Evolutionary conservation across 2,797 vertebrate species (phyloP), one percentile per base, ranked within the genome.

Genomic region (Oreonectes daqikongensis): DNA sequence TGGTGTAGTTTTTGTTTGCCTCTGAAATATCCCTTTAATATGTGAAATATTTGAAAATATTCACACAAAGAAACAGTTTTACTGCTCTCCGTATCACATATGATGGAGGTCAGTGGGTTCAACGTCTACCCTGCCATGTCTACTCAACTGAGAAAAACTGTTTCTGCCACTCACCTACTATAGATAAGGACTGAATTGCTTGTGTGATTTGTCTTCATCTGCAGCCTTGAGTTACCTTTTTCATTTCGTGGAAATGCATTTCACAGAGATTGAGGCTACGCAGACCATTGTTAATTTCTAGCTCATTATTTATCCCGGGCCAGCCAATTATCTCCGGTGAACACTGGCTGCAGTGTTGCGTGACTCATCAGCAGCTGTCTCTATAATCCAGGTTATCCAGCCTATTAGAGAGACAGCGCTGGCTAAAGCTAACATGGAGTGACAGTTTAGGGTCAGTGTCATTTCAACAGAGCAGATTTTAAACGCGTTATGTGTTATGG

Each of bases 101-200:
- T 76, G 81, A 87, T 83, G 87, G 82, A 85, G 88, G 84, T 85
- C 85, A 85, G 80, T 87, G 85, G 80, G 85, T 90, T 89, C 86
- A 86, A 78, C 88, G 44, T 52, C 82, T 68, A 83, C 86, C 81
- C 84, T 87, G 86, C 63, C 69, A 1, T 75, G 69, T 80, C 70
- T 79, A 78, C 87, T 84, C 72, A 80, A 63, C 76, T 65, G 66
- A 84, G 77, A 85, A 85, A 57, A 83, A 79, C 71, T 20, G 66
- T 84, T 30, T 57, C 69, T 70, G 75, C 83, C 57, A 79, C 55
- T 4, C 32, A 52, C 14, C 55, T 35, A 35, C 35, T 35, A 9
- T 76, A 84, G 82, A 87, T 74, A 79, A 78, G 20, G 32, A 4
- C 55, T 67, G 14, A 35, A 28, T 57, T 57, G 24, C 26, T 57